Evolutionary conservation across 1,140 invertebrate genomes (phyloP).

Genomic region (Pentalonia nigronervosa): DNA sequence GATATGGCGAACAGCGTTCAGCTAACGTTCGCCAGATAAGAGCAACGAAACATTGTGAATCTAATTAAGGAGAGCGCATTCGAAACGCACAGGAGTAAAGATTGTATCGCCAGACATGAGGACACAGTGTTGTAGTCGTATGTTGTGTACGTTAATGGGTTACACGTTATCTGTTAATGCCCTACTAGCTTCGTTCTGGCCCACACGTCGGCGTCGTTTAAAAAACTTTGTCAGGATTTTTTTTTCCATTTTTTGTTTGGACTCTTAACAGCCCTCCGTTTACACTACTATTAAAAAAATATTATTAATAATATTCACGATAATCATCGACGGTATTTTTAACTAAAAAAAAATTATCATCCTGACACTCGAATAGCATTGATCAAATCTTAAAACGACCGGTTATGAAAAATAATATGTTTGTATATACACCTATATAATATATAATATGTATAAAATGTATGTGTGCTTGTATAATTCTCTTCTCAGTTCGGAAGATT

Average conservation of each 20-base stretch:
- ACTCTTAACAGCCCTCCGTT: slow-evolving; percentile 33
- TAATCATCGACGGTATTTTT: slow-evolving; percentile 52
- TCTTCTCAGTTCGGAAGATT: background rate
- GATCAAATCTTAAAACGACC: slow-evolving; percentile 49
- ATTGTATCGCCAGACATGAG: slow-evolving; percentile 57
- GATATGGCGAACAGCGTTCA: slow-evolving; percentile 25
- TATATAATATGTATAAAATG: background rate
- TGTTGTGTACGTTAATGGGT: slow-evolving; percentile 47
- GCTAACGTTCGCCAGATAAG: slow-evolving; percentile 48
- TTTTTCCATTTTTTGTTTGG: background rate
- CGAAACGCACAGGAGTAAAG: slow-evolving; percentile 35
- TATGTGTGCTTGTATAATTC: background rate
- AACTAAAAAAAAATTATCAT: slow-evolving; percentile 7
- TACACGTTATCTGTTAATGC: slow-evolving; percentile 58
- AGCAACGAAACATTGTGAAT: slow-evolving; percentile 51
- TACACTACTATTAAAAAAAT: slow-evolving; percentile 50
- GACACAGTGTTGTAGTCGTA: slow-evolving; percentile 16
- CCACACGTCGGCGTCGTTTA: slow-evolving; percentile 53
- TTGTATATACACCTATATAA: background rate
- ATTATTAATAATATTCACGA: slow-evolving; percentile 55
- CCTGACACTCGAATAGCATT: background rate
- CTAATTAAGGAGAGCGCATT: slow-evolving; percentile 46
- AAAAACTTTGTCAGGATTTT: slow-evolving; percentile 47
- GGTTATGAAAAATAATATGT: slow-evolving; percentile 32
- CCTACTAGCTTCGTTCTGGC: slow-evolving; percentile 32